Percentiles rank a stretch among this genome's conserved stretches.
These are phyloP conservation scores for Otus sunia DNA, from an alignment of 2,113 vertebrate species.

Conservation along the genomic window DNA sequence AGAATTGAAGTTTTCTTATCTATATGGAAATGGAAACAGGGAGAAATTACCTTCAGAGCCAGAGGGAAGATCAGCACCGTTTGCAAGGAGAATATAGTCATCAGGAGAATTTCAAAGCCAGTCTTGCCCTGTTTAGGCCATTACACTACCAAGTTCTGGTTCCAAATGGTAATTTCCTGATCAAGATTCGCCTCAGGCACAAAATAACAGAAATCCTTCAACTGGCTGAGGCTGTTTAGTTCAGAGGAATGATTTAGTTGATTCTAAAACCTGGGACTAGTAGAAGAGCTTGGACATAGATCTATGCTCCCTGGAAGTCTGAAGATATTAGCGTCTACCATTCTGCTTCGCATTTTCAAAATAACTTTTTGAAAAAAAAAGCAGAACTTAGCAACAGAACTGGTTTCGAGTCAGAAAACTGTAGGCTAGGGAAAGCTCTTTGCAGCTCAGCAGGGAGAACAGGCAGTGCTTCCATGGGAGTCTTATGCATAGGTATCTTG, in stretches of 20 bases:
- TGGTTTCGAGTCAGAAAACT: background rate
- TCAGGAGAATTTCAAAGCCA: background rate
- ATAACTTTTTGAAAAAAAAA: background rate
- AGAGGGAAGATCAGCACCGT: background rate
- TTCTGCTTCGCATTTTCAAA: background rate
- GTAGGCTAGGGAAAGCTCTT: background rate
- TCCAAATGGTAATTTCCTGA: background rate
- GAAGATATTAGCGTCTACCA: background rate
- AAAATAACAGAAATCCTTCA: background rate
- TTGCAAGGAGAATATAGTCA: background rate
- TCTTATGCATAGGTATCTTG: background rate
- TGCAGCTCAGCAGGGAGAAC: background rate
- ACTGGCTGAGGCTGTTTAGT: background rate
- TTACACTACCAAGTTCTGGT: background rate
- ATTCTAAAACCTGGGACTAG: background rate
- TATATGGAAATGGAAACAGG: background rate
- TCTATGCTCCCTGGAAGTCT: background rate
- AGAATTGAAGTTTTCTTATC: constrained; percentile 5
- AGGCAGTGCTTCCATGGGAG: background rate
- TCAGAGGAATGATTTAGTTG: background rate
- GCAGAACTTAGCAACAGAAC: background rate
- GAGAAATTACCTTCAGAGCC: background rate
- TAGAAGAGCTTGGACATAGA: background rate
- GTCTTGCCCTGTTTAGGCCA: background rate
- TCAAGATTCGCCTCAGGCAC: background rate